These are phyloP conservation scores for Carlito syrichta DNA, from an alignment of 2,113 vertebrate genomes.

Conservation along the genomic window DNA sequence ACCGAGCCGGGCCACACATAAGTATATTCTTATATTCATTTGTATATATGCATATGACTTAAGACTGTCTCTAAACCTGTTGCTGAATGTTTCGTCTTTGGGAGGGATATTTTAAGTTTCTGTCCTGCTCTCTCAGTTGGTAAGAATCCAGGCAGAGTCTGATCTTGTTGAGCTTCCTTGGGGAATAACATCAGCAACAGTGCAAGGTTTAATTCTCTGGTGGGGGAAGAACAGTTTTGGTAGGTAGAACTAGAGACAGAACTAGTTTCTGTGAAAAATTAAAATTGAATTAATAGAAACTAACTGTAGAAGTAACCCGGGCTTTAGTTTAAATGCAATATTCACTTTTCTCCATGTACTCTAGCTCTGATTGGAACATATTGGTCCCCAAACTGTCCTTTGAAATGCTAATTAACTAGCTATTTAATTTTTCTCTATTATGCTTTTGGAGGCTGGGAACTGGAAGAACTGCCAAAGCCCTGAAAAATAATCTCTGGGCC, in stretches of 20 bases:
- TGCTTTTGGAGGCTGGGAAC: neutral
- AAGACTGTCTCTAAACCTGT: neutral
- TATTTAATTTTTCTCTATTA: neutral
- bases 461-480: neutral
- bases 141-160: neutral
- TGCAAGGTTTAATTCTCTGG: neutral
- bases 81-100: neutral
- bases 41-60: neutral
- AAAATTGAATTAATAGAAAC: neutral
- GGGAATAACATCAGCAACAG: neutral
- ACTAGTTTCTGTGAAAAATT: neutral
- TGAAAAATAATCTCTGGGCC: neutral
- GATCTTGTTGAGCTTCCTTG: neutral
- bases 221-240: neutral
- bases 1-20: no score
- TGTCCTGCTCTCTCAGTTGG: neutral
- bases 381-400: neutral
- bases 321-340: neutral
- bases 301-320: neutral
- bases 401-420: neutral
- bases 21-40: neutral
- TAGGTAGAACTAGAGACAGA: neutral
- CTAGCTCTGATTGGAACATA: neutral
- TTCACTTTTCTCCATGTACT: neutral
- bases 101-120: neutral